phyloP scores from a whole-genome alignment of 37 sponge, comb jelly and placozoan genomes.

The Ephydatia muelleri region DNA sequence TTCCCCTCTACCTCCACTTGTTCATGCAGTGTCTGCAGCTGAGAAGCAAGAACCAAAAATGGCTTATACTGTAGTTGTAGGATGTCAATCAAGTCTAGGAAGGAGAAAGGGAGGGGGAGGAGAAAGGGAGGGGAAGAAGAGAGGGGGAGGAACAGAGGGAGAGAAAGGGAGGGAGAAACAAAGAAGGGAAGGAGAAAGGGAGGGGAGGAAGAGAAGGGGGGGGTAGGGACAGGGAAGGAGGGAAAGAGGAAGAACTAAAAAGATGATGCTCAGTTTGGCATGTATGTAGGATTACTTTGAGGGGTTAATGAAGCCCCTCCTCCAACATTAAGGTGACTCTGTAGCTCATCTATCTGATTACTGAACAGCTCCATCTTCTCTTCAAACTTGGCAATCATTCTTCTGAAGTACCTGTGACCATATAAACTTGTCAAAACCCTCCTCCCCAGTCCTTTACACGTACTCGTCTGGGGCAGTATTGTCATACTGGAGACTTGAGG shows the following conservation, averaged over 20 bases:
- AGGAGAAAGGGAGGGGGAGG: too few relatives aligned
- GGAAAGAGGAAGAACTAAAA: too few relatives aligned
- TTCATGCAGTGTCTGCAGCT: slow-evolving; percentile 71
- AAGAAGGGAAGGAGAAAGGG: background rate
- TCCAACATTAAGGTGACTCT: slow-evolving; percentile 46
- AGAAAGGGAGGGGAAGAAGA: too few relatives aligned
- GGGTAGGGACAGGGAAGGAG: too few relatives aligned
- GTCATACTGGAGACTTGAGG: slow-evolving; percentile 77
- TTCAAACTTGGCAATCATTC: slow-evolving; percentile 50
- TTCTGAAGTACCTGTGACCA: slow-evolving; percentile 60
- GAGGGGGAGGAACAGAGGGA: too few relatives aligned
- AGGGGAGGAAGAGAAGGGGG: too few relatives aligned
- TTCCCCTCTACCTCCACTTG: slow-evolving; percentile 45
- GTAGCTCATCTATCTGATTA: slow-evolving; percentile 67
- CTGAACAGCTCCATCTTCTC: slow-evolving; percentile 55
- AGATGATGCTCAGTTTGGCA: too few relatives aligned
- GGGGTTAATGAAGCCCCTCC: too few relatives aligned
- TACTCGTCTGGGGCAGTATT: slow-evolving; percentile 70
- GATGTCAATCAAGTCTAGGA: slow-evolving; percentile 56
- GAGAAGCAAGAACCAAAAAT: slow-evolving; percentile 67
- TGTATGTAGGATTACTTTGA: too few relatives aligned
- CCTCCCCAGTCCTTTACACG: background rate
- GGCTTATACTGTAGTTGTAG: slow-evolving; percentile 72
- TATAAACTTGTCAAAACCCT: background rate
- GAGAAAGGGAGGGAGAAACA: too few relatives aligned